Evolutionary conservation across 2,113 vertebrate species (phyloP), one percentile per base, ranked within the genome.

Genomic region (Periophthalmus modestus): DNA sequence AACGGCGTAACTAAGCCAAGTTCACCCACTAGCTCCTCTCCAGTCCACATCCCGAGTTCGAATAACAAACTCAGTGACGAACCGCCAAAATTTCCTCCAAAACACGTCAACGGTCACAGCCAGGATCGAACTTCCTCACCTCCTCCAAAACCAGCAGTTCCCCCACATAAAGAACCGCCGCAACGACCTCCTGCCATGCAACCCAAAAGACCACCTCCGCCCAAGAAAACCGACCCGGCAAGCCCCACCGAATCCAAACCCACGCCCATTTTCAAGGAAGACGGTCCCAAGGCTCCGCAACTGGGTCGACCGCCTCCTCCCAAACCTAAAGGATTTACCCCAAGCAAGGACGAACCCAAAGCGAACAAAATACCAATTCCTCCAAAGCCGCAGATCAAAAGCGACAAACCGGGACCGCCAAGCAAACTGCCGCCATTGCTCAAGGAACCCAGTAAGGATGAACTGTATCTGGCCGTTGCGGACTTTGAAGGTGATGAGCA

Each of bases 401-500:
- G 82, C 2, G 96, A 97, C 74, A 96, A 95, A 86, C 95, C 94
- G 0, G 94, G 82, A 18, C 89, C 89, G 19, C 92, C 92, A 77
- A 96, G 92, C 76, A 82, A 87, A 81, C 94, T 78, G 7, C 86
- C 82, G 7, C 91, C 76, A 0, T 81, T 89, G 58, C 81, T 94
- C 48, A 94, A 92, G 75, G 93, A 94, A 28, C 0, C 91, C 47
- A 74, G 90, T 13, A 96, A 90, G 82, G 96, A 97, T 74, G 94
- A 94, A 84, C 87, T 97, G n/a, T 99, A 96, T 7, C 92, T 98
- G 75, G 97, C 98, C 0, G 93, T 99, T 88, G 98, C 98, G 0
- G 95, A 95, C 94, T 99, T 98, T 67, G 97, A 97, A 70, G 98
- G 98, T 0, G 97, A 98, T 0, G 96, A 97, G 18, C 96, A 97